A percentile compares a stretch with the other conserved stretches of the same genome.
These are phyloP conservation scores for Agonopterix alstromeriana DNA, from an alignment of 2,888 invertebrate species.

Conservation along the genomic window DNA sequence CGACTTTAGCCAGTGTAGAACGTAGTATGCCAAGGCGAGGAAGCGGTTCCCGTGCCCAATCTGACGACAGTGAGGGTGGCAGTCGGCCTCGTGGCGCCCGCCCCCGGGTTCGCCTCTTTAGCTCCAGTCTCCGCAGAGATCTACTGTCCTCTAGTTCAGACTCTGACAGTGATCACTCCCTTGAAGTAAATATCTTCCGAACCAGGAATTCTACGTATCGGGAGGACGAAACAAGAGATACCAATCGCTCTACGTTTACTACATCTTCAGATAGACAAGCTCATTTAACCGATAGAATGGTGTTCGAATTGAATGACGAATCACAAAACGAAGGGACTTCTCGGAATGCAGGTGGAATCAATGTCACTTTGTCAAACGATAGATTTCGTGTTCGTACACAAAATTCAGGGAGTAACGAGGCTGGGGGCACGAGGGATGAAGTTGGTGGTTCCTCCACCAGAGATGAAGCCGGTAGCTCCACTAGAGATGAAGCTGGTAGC, in stretches of 20 bases:
- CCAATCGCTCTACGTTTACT: not conserved
- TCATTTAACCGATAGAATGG: constrained; percentile 41
- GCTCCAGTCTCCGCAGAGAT: constrained; percentile 33
- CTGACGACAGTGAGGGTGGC: constrained; percentile 38
- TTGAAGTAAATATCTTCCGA: constrained; percentile 60
- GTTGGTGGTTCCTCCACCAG: constrained; percentile 11
- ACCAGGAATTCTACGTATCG: constrained; percentile 55
- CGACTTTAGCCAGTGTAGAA: constrained; percentile 50
- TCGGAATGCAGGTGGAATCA: constrained; percentile 30
- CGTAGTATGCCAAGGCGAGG: constrained; percentile 33
- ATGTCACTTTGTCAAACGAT: constrained; percentile 38
- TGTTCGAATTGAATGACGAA: constrained; percentile 41
- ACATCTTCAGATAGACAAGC: constrained; percentile 12
- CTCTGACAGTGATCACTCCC: constrained; percentile 58
- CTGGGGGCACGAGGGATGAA: constrained; percentile 10
- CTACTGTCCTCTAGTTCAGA: constrained; percentile 56
- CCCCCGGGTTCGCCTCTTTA: constrained; percentile 14
- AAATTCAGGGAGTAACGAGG: constrained; percentile 21
- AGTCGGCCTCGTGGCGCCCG: constrained; percentile 13
- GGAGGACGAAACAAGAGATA: constrained; percentile 16
- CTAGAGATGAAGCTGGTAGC: not conserved
- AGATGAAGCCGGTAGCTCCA: constrained; percentile 10
- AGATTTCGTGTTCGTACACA: constrained; percentile 57
- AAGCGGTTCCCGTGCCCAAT: constrained; percentile 29
- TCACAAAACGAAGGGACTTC: constrained; percentile 18